Conservation (phyloP, 2,113 vertebrate species). For the Mixornis gularis region DNA sequence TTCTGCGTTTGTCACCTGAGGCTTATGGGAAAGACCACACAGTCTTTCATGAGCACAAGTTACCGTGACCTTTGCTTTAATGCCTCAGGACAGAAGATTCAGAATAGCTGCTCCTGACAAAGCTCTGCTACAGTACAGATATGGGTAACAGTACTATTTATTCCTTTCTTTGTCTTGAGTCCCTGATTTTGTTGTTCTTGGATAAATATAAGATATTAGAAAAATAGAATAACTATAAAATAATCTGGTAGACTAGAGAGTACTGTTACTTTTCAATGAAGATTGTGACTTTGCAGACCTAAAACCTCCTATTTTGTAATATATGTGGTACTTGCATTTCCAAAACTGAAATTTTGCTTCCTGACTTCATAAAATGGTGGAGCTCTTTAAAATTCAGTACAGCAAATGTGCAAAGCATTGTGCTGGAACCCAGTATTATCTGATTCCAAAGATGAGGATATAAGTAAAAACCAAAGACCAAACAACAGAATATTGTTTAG, state of each 20-base stretch:
- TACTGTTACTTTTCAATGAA: not conserved
- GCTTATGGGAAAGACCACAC: not conserved
- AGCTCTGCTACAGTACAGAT: not conserved
- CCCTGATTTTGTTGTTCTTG: not conserved
- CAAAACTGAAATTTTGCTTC: not conserved
- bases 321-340: not conserved
- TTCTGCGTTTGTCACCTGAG: conserved; percentile 7
- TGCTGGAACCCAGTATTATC: not conserved
- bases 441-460: not conserved
- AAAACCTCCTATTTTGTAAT: not conserved
- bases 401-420: not conserved
- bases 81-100: not conserved
- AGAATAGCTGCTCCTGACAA: not conserved
- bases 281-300: not conserved
- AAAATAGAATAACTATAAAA: not conserved
- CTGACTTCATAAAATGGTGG: not conserved
- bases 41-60: not conserved
- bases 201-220: not conserved
- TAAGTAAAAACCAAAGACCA: not conserved
- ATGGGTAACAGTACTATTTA: not conserved
- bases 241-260: not conserved
- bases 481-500: not conserved
- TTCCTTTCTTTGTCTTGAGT: not conserved
- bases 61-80: not conserved
- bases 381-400: not conserved